Evolutionary conservation across 2,888 invertebrate species (phyloP).

Genomic region (Chymomyza caudatula): DNA sequence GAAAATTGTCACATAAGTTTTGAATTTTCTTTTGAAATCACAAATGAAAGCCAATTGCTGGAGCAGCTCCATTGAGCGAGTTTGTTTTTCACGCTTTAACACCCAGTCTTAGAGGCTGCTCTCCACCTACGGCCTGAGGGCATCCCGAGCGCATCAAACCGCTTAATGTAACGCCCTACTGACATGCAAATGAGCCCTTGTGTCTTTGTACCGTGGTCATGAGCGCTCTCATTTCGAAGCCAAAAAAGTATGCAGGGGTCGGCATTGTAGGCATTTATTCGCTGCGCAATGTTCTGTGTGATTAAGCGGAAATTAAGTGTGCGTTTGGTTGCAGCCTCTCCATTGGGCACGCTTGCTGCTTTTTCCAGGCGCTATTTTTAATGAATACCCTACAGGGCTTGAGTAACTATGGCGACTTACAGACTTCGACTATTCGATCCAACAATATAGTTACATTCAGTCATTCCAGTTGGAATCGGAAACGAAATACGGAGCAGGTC

Average conservation of each 20-base stretch:
- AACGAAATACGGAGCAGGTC: no score
- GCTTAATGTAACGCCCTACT: slow-evolving; percentile 55
- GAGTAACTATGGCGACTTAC: no score
- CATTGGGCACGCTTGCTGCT: slow-evolving; percentile 45
- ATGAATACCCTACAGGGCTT: neutral
- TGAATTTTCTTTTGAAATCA: slow-evolving; percentile 48
- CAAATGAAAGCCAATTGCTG: slow-evolving; percentile 22
- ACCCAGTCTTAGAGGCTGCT: slow-evolving; percentile 6
- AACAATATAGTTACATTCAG: no score
- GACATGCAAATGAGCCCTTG: slow-evolving; percentile 73
- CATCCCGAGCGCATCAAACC: slow-evolving; percentile 60
- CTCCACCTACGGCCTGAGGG: neutral
- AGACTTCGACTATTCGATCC: no score
- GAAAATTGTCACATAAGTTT: slow-evolving; percentile 48
- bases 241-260: slow-evolving; percentile 19
- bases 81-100: slow-evolving; percentile 49
- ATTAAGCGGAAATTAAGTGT: slow-evolving; percentile 70
- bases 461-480: no score
- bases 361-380: neutral
- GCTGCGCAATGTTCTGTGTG: slow-evolving; percentile 50
- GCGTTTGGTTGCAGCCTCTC: slow-evolving; percentile 42
- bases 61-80: slow-evolving; percentile 15
- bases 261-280: slow-evolving; percentile 21
- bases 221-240: slow-evolving; percentile 9
- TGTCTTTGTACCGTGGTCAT: slow-evolving; percentile 14